Base-by-base conservation (phyloP, 1,140 invertebrate species). In the Calliopsis andreniformis region DNA sequence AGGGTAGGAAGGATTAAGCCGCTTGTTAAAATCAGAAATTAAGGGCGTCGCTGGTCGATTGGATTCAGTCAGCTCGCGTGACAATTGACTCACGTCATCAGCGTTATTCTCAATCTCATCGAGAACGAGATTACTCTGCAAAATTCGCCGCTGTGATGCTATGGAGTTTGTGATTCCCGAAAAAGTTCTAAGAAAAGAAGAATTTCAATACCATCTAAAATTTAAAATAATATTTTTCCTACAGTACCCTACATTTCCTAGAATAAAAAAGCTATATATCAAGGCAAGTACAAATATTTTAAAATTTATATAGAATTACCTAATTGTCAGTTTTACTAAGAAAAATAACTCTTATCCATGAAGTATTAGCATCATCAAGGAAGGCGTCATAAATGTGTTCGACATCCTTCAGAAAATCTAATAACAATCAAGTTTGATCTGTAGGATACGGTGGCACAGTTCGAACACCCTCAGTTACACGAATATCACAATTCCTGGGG, bases 1-100 rank as follows among this genome's bases (percentile, higher is more conserved):
- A 49, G 53, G 55, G 45, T 39, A 32, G 47, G 45, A 45, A 68
- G 68, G 76, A 72, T 72, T 61, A 56, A 83, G 81, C 72, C 67
- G 76, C 80, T 87, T 86, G 84, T 86, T 86, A 82, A 80, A 87
- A 87, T 84, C 86, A 83, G 83, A 82, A 86, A 84, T 87, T 83
- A 84, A 84, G 81, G 77, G 86, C 84, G 86, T 87, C 87, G 86
- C 85, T 80, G 84, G 86, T 82, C 78, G 85, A 90, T 90, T 88
- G 89, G 89, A 90, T 90, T 89, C 86, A 89, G 82, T 84, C 88
- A 83, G 83, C 80, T 89, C 86, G 86, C 82, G 87, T 88, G 87
- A 89, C 89, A 89, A 90, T 89, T 89, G 88, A 91, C 88, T 88
- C 86, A 86, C 85, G 84, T 87, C 89, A 87, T 90, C 87, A 87